Percentiles rank a stretch among this genome's conserved stretches.
Evolutionary conservation across 1,140 invertebrate genomes (phyloP).

Genomic region (Lepeophtheirus salmonis): DNA sequence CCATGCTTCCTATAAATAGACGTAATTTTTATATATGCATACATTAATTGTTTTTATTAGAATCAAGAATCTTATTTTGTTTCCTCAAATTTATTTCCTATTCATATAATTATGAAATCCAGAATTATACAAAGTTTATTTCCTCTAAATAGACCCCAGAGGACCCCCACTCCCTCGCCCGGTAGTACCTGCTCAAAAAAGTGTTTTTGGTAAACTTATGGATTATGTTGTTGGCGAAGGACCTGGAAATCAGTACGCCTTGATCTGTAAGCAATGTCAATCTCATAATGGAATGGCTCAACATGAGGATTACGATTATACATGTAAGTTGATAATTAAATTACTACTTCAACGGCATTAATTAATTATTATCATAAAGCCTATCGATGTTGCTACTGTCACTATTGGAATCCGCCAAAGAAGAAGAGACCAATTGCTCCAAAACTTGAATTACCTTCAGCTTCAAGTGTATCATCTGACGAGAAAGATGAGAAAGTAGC

Average conservation of each 20-base stretch:
- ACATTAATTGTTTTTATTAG: too few species aligned
- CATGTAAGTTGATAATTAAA: constrained; percentile 35
- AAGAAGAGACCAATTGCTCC: constrained; percentile 60
- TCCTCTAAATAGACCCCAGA: too few species aligned
- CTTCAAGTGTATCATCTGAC: too few species aligned
- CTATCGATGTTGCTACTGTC: constrained; percentile 75
- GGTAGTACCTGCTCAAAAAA: constrained; percentile 39
- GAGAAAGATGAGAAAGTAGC: too few species aligned
- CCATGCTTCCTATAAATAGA: too few species aligned
- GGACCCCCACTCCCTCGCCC: constrained; percentile 32
- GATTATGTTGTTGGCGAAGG: constrained; percentile 91
- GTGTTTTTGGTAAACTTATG: constrained; percentile 61
- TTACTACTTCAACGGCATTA: not conserved
- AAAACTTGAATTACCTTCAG: too few species aligned
- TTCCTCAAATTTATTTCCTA: too few species aligned
- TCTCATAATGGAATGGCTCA: constrained; percentile 94
- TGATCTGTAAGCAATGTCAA: constrained; percentile 74
- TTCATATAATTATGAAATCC: too few species aligned
- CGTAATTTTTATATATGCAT: too few species aligned
- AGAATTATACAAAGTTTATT: too few species aligned
- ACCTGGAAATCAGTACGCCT: constrained; percentile 73
- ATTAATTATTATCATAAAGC: constrained; percentile 28
- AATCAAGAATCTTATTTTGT: too few species aligned
- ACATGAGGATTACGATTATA: constrained; percentile 85
- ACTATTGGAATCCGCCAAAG: constrained; percentile 53